Conservation (phyloP, 2,797 vertebrate species). For the Capromys pilorides region DNA sequence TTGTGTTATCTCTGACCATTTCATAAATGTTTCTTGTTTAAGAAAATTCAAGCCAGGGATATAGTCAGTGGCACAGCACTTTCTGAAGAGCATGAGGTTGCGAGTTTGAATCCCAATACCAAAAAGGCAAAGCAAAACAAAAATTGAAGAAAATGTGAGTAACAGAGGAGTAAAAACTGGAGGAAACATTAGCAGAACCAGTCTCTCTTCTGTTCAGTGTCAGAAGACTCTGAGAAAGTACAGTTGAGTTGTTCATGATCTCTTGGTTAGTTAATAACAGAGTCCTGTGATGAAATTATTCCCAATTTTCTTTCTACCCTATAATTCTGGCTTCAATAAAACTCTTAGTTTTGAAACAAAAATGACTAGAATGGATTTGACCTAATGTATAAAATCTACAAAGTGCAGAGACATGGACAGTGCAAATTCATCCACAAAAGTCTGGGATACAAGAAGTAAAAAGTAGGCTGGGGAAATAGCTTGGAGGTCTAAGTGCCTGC, state of each 20-base stretch:
- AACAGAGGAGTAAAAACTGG: conserved; percentile 12
- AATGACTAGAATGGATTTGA: background rate
- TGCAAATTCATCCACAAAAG: background rate
- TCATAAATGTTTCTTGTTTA: background rate
- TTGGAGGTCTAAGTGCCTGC: no score
- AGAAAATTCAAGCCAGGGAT: background rate
- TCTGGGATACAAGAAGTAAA: background rate
- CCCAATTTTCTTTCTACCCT: background rate
- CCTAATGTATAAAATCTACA: conserved; percentile 14
- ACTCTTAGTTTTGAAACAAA: conserved; percentile 41
- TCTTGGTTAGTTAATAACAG: background rate
- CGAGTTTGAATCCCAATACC: no score
- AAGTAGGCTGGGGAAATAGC: background rate
- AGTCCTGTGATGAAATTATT: background rate
- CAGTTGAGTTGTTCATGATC: background rate
- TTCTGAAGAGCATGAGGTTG: no score
- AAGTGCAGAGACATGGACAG: background rate
- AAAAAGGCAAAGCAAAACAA: no score
- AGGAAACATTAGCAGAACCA: background rate
- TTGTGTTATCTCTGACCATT: background rate
- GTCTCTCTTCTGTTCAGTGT: background rate
- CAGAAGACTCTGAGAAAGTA: background rate
- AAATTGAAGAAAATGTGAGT: conserved; percentile 2
- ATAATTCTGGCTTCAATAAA: background rate
- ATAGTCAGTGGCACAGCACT: no score